phyloP scores from a whole-genome alignment of 1,140 invertebrate genomes.

The Lysiphlebus fabarum region DNA sequence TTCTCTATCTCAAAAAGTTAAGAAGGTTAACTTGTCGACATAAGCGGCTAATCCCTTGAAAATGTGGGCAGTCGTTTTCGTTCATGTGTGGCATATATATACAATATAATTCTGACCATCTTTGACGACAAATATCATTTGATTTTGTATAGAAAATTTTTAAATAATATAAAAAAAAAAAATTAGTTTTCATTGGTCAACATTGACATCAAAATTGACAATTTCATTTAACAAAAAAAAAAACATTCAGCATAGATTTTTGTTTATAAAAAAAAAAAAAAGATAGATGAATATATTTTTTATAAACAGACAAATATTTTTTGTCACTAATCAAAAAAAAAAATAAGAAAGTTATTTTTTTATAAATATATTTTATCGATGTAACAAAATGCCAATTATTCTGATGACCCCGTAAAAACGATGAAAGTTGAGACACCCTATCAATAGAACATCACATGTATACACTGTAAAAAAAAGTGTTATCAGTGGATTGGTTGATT shows the following conservation, averaged over 20 bases:
- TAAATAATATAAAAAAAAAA: slow-evolving; percentile 3
- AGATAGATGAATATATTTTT: too few relatives aligned
- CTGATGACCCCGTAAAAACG: slow-evolving; percentile 5
- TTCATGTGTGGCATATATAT: neutral
- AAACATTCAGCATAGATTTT: too few relatives aligned
- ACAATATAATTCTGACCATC: neutral
- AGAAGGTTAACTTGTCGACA: slow-evolving; percentile 28
- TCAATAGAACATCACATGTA: slow-evolving; percentile 6
- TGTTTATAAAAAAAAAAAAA: too few relatives aligned
- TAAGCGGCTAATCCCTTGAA: slow-evolving; percentile 28
- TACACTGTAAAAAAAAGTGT: neutral
- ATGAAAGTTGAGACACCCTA: slow-evolving; percentile 20
- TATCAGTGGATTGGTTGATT: too few relatives aligned
- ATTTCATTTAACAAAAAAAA: too few relatives aligned
- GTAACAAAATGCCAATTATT: slow-evolving; percentile 28
- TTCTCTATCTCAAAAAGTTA: slow-evolving; percentile 33
- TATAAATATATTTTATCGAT: slow-evolving; percentile 10
- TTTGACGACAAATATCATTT: neutral
- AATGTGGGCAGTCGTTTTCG: slow-evolving; percentile 20
- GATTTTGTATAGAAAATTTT: neutral
- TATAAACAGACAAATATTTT: too few relatives aligned
- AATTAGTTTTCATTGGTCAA: neutral
- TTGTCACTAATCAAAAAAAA: too few relatives aligned
- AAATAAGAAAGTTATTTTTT: too few relatives aligned
- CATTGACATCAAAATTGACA: neutral